phyloP scores from a whole-genome alignment of 2,113 vertebrate genomes.

The Alligator mississippiensis region DNA sequence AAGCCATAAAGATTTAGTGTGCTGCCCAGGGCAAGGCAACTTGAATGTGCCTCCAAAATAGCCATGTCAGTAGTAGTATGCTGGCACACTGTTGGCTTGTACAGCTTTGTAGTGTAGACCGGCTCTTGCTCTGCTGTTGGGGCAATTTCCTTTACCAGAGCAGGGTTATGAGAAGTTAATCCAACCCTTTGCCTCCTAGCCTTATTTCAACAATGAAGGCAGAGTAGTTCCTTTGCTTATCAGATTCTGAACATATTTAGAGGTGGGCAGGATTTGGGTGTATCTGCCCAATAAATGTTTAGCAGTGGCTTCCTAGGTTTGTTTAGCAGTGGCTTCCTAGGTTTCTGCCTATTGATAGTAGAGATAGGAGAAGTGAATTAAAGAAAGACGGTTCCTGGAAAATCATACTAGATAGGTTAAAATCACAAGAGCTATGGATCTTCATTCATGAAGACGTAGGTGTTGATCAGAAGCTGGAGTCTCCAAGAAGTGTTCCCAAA shows the following conservation, averaged over 20 bases:
- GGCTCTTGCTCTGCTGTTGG: not conserved
- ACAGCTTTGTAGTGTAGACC: not conserved
- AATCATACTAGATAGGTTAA: not conserved
- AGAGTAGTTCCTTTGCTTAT: not conserved
- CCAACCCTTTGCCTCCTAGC: not conserved
- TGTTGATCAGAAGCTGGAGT: not conserved
- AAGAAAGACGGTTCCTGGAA: not conserved
- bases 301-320: fast-evolving
- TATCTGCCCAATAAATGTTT: not conserved
- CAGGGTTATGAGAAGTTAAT: not conserved
- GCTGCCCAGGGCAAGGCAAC: not conserved
- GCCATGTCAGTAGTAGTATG: not conserved
- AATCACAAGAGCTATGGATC: not conserved
- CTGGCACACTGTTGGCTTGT: not conserved
- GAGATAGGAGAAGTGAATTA: not conserved
- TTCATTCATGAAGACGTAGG: not conserved
- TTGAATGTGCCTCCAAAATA: not conserved
- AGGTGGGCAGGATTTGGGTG: not conserved
- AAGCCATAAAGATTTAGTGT: not conserved
- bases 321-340: fast-evolving
- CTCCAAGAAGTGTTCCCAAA: fast-evolving
- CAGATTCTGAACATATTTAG: not conserved
- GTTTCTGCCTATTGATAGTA: not conserved
- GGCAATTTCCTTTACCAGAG: not conserved
- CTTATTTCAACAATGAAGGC: not conserved